Percentiles rank a stretch among this genome's conserved stretches.
Evolutionary conservation across 1,140 invertebrate genomes (phyloP).

Genomic region (Drosophila pseudoobscura): DNA sequence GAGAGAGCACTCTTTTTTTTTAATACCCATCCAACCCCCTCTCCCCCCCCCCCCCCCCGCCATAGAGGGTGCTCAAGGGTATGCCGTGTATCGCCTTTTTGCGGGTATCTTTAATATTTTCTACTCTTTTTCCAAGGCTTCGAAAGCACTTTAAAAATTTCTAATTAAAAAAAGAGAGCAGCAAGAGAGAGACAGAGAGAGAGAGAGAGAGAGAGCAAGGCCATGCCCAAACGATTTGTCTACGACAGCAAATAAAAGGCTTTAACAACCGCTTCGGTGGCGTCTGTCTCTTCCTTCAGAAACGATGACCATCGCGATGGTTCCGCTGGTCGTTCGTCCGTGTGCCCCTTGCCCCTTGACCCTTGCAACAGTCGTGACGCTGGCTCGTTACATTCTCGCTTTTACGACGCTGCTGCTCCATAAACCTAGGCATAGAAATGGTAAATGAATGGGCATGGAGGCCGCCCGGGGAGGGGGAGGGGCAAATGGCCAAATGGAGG

Average conservation of each 20-base stretch:
- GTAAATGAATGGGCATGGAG: conserved; percentile 56
- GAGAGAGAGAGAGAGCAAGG: background rate
- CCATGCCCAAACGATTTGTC: conserved; percentile 55
- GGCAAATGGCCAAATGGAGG: background rate
- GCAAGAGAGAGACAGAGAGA: too few species aligned
- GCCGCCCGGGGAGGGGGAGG: too few species aligned
- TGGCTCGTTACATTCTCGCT: too few species aligned
- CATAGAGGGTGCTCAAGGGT: too few species aligned
- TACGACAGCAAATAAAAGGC: conserved; percentile 63
- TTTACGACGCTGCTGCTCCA: conserved; percentile 16
- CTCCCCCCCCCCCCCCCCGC: too few species aligned
- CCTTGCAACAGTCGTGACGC: too few species aligned
- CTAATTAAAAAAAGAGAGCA: conserved; percentile 56
- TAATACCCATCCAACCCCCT: too few species aligned
- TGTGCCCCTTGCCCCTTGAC: too few species aligned
- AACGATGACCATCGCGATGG: background rate
- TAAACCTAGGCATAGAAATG: conserved; percentile 55
- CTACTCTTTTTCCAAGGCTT: conserved; percentile 6
- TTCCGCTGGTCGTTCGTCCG: too few species aligned
- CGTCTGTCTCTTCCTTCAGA: background rate
- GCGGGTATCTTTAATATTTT: too few species aligned
- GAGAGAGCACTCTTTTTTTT: background rate
- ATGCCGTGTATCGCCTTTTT: too few species aligned
- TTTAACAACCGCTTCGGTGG: conserved; percentile 53
- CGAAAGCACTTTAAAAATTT: conserved; percentile 46